A percentile compares a stretch with the other conserved stretches of the same genome.
These are phyloP conservation scores for Archaeoteleia sp. DNA, from an alignment of 2,888 invertebrate species.

Conservation along the genomic window DNA sequence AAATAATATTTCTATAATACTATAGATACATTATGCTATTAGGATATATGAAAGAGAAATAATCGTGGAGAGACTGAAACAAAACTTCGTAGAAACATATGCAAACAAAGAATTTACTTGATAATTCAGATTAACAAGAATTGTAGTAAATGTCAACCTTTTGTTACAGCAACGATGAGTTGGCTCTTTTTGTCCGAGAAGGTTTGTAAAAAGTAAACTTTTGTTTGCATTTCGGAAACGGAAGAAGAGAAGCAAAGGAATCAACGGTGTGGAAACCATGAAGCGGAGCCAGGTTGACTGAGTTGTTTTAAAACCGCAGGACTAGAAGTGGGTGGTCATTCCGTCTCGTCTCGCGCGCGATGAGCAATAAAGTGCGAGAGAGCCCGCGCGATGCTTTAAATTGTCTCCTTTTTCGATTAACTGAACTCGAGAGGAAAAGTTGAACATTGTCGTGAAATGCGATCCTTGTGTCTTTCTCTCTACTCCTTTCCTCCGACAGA, in stretches of 20 bases:
- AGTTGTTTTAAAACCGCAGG: slow-evolving; percentile 43
- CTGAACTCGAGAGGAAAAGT: slow-evolving; percentile 41
- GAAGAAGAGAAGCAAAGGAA: slow-evolving; percentile 20
- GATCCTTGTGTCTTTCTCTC: slow-evolving; percentile 9
- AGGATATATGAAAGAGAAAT: no score
- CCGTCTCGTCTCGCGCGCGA: slow-evolving; percentile 21
- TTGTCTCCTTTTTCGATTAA: slow-evolving; percentile 54
- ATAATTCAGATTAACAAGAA: slow-evolving; percentile 12
- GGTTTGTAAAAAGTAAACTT: slow-evolving; percentile 7
- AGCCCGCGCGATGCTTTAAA: slow-evolving; percentile 37
- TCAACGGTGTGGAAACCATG: slow-evolving; percentile 20
- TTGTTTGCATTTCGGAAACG: slow-evolving; percentile 17
- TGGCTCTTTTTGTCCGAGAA: slow-evolving; percentile 8
- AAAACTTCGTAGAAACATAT: no score
- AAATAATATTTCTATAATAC: no score
- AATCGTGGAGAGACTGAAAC: no score
- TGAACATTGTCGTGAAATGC: slow-evolving; percentile 11
- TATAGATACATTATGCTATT: no score
- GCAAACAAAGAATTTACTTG: no score
- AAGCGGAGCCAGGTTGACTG: slow-evolving; percentile 25
- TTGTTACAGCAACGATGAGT: slow-evolving; percentile 13
- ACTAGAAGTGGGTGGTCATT: slow-evolving; percentile 29
- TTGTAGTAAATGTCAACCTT: slow-evolving; percentile 10
- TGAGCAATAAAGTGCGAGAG: slow-evolving; percentile 26
- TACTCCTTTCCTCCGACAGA: neutral